Evolutionary conservation across 2,113 vertebrate genomes (phyloP).

Genomic region (Carettochelys insculpta): DNA sequence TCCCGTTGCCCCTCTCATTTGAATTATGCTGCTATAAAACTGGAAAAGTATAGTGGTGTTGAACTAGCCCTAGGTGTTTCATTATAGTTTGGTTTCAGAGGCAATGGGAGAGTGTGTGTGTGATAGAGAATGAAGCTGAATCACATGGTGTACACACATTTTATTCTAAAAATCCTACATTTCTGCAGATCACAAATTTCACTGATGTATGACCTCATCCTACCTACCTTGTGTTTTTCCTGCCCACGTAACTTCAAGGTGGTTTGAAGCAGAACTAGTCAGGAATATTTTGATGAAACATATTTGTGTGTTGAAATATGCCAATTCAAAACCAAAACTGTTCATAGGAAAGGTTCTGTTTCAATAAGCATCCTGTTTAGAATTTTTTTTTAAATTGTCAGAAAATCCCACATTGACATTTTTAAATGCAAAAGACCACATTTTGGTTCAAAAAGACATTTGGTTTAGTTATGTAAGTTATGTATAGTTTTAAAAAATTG

Average conservation of each 20-base stretch:
- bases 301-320: neutral
- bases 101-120: neutral
- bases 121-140: neutral
- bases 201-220: neutral
- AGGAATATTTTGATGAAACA: neutral
- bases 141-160: rapidly evolving
- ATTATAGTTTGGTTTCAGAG: neutral
- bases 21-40: constrained; percentile 20
- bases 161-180: neutral
- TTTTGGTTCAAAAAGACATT: neutral
- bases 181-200: neutral
- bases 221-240: neutral
- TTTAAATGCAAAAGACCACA: neutral
- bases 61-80: neutral
- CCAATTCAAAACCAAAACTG: neutral
- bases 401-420: neutral
- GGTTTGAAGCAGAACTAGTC: neutral
- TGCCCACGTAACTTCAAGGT: neutral
- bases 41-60: neutral
- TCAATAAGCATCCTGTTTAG: neutral
- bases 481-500: neutral
- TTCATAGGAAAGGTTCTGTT: neutral
- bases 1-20: neutral
- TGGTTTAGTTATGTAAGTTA: neutral
- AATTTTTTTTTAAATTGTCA: neutral